Evolutionary conservation across 2,797 vertebrate species (phyloP).

Genomic region (Halcyon badia): DNA sequence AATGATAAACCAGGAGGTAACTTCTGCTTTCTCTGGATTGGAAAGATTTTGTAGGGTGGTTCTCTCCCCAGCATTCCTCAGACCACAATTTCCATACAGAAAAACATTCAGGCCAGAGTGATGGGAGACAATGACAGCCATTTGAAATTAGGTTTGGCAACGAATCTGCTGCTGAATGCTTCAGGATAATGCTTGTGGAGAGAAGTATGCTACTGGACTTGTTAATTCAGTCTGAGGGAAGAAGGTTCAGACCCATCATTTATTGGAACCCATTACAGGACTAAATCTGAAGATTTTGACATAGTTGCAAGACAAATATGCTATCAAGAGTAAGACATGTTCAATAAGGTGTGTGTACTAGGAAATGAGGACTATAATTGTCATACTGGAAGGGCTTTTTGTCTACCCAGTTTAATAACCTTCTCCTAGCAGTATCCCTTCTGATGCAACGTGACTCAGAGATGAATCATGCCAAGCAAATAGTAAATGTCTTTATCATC

Average conservation of each 20-base stretch:
- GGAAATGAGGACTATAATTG: constrained; percentile 3
- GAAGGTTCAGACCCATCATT: not conserved
- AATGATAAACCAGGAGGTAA: not conserved
- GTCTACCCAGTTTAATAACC: not conserved
- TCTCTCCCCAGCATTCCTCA: not conserved
- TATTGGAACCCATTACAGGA: not conserved
- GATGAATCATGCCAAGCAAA: not conserved
- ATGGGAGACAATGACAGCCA: constrained; percentile 2
- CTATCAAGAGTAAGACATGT: not conserved
- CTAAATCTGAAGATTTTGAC: constrained; percentile 27
- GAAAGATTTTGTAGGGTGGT: not conserved
- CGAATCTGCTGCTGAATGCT: not conserved
- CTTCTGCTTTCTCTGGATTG: not conserved
- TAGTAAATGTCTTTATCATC: not conserved
- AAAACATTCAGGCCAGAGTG: not conserved
- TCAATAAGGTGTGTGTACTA: constrained; percentile 11
- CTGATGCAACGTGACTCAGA: not conserved
- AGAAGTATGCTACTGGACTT: not conserved
- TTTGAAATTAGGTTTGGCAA: constrained; percentile 25
- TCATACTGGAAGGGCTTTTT: not conserved
- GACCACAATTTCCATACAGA: not conserved
- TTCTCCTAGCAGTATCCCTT: not conserved
- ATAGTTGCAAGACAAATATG: constrained; percentile 3
- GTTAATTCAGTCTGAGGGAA: constrained; percentile 15
- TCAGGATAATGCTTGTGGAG: not conserved